phyloP scores from a whole-genome alignment of 2,797 vertebrate genomes.

The Tiaroga cobitis region DNA sequence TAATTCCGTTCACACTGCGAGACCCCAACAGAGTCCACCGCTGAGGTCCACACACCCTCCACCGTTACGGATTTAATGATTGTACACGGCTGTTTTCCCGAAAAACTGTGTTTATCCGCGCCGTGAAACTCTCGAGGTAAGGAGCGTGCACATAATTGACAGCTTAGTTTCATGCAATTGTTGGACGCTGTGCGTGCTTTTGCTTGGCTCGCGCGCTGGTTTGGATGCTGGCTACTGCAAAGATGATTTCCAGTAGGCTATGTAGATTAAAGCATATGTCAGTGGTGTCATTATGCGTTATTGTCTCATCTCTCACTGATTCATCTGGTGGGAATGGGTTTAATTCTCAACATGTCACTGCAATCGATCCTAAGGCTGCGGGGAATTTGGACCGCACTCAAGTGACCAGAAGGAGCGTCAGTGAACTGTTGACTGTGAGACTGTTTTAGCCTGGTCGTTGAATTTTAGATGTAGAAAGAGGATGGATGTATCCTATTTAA shows the following conservation, averaged over 20 bases:
- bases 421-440: slow-evolving; percentile 42
- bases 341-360: slow-evolving; percentile 30
- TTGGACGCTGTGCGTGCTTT: slow-evolving; percentile 11
- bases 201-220: slow-evolving; percentile 2
- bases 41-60: slow-evolving; percentile 2
- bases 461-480: background rate
- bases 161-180: slow-evolving; percentile 12
- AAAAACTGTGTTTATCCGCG: background rate
- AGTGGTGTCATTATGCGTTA: background rate
- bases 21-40: slow-evolving; percentile 21
- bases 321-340: background rate
- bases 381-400: slow-evolving; percentile 28
- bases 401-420: slow-evolving; percentile 37
- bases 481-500: background rate
- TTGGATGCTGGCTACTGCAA: background rate
- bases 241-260: background rate
- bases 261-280: slow-evolving; percentile 1
- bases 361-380: slow-evolving; percentile 29
- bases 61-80: slow-evolving; percentile 36
- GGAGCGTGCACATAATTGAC: slow-evolving; percentile 13
- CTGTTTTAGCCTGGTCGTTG: background rate
- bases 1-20: slow-evolving; percentile 25
- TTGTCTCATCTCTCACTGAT: slow-evolving; percentile 6
- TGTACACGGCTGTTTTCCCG: background rate
- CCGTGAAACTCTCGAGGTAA: slow-evolving; percentile 40